A percentile compares a stretch with the other conserved stretches of the same genome.
Evolutionary conservation across 2,888 invertebrate genomes (phyloP).

Genomic region (Athetis lepigone): DNA sequence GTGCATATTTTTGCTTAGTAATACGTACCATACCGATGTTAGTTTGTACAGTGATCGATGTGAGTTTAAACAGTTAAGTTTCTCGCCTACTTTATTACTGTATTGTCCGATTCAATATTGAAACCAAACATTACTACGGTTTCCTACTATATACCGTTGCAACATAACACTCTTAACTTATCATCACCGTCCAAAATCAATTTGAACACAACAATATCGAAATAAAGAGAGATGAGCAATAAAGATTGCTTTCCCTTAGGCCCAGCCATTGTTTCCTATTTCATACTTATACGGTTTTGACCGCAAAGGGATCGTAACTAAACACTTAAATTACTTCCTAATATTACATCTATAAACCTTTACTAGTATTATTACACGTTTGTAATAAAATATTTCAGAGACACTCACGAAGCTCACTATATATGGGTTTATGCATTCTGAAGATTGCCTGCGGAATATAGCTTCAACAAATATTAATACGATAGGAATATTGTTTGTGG

Average conservation of each 20-base stretch:
- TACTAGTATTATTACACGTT: slow-evolving; percentile 24
- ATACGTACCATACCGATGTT: slow-evolving; percentile 63
- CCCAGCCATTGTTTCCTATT: slow-evolving; percentile 81
- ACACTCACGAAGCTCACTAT: slow-evolving; percentile 39
- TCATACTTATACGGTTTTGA: slow-evolving; percentile 72
- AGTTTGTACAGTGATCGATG: slow-evolving; percentile 63
- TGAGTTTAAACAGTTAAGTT: slow-evolving; percentile 69
- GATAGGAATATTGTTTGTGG: slow-evolving; percentile 13
- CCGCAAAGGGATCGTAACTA: slow-evolving; percentile 68
- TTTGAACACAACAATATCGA: slow-evolving; percentile 81
- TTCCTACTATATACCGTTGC: slow-evolving; percentile 80
- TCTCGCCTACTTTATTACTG: slow-evolving; percentile 72
- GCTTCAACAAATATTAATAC: slow-evolving; percentile 38
- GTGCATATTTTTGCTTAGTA: slow-evolving; percentile 73
- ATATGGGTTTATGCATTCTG: slow-evolving; percentile 50
- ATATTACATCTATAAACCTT: slow-evolving; percentile 45
- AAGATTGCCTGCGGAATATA: slow-evolving; percentile 35
- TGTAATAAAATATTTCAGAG: slow-evolving; percentile 49
- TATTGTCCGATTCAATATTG: slow-evolving; percentile 80
- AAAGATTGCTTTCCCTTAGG: slow-evolving; percentile 82
- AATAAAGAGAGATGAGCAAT: slow-evolving; percentile 81
- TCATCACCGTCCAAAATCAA: slow-evolving; percentile 83
- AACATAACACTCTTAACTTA: slow-evolving; percentile 80
- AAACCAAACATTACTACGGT: slow-evolving; percentile 81
- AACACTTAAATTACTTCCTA: slow-evolving; percentile 51